Evolutionary conservation across 1,140 invertebrate genomes (phyloP), one percentile per base, ranked within the genome.

Genomic region (Neodiprion lecontei): DNA sequence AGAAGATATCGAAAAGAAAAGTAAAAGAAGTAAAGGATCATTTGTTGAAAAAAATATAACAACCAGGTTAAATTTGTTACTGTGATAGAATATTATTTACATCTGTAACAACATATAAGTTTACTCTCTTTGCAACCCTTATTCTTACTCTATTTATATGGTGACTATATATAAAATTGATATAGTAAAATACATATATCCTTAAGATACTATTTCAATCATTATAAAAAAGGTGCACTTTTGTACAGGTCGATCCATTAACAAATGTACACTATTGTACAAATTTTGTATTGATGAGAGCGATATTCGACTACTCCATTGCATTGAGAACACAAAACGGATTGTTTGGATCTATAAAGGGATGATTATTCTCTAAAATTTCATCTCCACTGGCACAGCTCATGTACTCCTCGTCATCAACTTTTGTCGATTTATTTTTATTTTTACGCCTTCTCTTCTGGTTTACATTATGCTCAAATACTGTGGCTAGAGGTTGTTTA

Each of bases 311-410:
- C n/a, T 61, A 61, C 17, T 50, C 48, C 47, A 47, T 61, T 61
- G 53, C 11, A 61, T 61, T 17, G 8, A 82, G 75, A 1, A 78
- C 0, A 2, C 78, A 73, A 74, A 79, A 85, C 50, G 65, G 69
- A 81, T 86, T 85, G 75, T 80, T 82, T 48, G 70, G 50, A 80
- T 86, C 83, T 21, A 76, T 40, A 77, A 78, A 85, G 17, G 9
- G 65, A 7, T 72, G 71, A 21, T 72, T 78, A 14, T 75, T 79
- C 49, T 9, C 67, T n/a, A 12, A 10, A 65, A 10, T 72, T 10
- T 67, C 69, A 47, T 67, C 40, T 70, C 53, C 53, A 17, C 74
- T 61, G 70, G 11, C 53, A 17, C 53, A 12, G 53, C 53, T 61
- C 11, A 7, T 17, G 53, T 12, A 14, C n/a, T 61, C 53, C 5